Conservation (phyloP, 2,113 vertebrate species). For the Chaetorhynchus papuensis region DNA sequence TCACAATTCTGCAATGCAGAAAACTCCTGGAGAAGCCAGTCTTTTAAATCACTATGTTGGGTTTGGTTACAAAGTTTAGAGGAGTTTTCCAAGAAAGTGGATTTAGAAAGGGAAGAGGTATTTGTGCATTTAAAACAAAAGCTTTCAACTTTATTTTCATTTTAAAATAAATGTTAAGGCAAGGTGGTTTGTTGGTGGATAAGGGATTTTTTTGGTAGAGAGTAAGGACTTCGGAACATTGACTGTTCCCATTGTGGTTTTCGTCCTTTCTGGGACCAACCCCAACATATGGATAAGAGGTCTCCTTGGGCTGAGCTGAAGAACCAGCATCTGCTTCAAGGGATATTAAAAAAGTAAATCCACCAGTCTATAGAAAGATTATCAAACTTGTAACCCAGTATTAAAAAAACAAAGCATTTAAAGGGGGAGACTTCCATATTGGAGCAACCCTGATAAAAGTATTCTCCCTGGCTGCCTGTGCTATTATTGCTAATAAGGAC, state of each 20-base stretch:
- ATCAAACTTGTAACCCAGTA: conserved; percentile 33
- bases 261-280: conserved; percentile 38
- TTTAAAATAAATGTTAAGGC: conserved; percentile 69
- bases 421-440: conserved; percentile 39
- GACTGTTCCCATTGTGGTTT: not conserved
- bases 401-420: not conserved
- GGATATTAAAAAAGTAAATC: conserved; percentile 31
- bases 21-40: not conserved
- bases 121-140: conserved; percentile 68
- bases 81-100: conserved; percentile 7
- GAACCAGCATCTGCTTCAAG: conserved; percentile 45
- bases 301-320: conserved; percentile 25
- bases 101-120: conserved; percentile 62
- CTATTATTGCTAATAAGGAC: conserved; percentile 50
- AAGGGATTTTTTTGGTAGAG: conserved; percentile 61
- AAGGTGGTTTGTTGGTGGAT: conserved; percentile 64
- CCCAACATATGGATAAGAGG: not conserved
- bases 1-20: conserved; percentile 4
- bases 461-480: conserved; percentile 29
- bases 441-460: conserved; percentile 22
- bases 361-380: conserved; percentile 41
- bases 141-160: conserved; percentile 59
- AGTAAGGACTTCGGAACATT: conserved; percentile 28
- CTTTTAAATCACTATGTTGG: conserved; percentile 18
- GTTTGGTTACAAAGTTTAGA: conserved; percentile 26